Conservation (phyloP, 2,113 vertebrate genomes). For the Solenodon paradoxus region DNA sequence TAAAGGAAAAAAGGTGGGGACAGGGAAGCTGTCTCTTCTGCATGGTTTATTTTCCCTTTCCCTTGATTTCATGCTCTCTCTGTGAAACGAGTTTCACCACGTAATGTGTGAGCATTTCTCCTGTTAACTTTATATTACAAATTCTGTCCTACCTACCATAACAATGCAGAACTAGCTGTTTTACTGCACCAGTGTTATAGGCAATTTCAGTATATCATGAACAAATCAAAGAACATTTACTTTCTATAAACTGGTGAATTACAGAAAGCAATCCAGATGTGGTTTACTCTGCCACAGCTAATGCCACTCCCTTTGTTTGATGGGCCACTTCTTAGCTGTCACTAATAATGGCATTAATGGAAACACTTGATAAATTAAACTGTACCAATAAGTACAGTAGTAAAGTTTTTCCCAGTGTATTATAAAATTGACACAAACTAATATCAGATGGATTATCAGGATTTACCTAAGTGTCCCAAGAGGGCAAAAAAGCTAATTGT, state of each 20-base stretch:
- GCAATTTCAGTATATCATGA: slow-evolving; percentile 74
- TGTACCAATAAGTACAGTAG: slow-evolving; percentile 75
- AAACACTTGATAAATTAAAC: slow-evolving; percentile 74
- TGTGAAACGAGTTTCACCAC: slow-evolving; percentile 82
- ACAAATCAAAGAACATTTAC: slow-evolving; percentile 68
- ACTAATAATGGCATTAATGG: slow-evolving; percentile 67
- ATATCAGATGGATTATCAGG: slow-evolving; percentile 63
- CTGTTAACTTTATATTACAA: slow-evolving; percentile 80
- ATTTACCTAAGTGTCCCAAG: slow-evolving; percentile 62
- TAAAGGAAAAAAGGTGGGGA: slow-evolving; percentile 64
- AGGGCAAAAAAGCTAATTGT: slow-evolving; percentile 79
- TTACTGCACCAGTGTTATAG: slow-evolving; percentile 80
- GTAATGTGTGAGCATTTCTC: slow-evolving; percentile 82
- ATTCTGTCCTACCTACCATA: slow-evolving; percentile 76
- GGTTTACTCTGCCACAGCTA: slow-evolving; percentile 68
- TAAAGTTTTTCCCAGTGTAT: slow-evolving; percentile 74
- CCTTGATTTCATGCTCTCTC: slow-evolving; percentile 78
- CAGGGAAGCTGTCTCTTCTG: slow-evolving; percentile 75
- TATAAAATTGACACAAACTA: slow-evolving; percentile 72
- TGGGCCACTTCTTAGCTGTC: slow-evolving; percentile 75
- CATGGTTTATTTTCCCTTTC: slow-evolving; percentile 78
- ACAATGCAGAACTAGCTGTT: slow-evolving; percentile 78
- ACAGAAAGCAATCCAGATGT: slow-evolving; percentile 71
- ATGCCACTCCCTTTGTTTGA: slow-evolving; percentile 67
- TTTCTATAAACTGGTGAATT: slow-evolving; percentile 69